Base-by-base conservation (phyloP, 2,113 vertebrate species). In the Ctenomys sociabilis region DNA sequence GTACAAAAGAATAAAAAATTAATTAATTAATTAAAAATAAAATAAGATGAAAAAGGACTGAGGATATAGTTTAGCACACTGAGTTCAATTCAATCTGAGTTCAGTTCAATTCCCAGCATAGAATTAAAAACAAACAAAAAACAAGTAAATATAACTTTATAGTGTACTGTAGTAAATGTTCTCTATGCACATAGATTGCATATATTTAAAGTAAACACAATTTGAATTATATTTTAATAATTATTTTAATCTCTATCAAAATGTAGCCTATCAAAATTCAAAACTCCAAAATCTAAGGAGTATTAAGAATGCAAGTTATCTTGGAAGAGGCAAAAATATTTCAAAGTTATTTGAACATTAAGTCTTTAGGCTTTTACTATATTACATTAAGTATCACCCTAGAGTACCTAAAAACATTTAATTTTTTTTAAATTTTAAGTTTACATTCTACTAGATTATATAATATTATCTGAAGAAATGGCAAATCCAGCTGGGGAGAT, bases 141-240 rank as follows among this genome's bases (percentile, higher is more conserved):
- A 92, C n/a, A 64, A 84, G 59, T 86, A 30, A 84, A 49, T 21
- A 37, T 30, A 95, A 88, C 7, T 83, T 32, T 73, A 87, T 26
- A 63, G 40, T 70, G 82, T 45, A 85, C n/a, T 92, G 14, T 77
- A 85, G 66, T 52, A 84, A 66, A 81, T 82, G 45, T 52, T 80
- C 73, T 80, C 57, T 17, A 61, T 52, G 86, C 94, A 81, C 0
- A 95, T 9, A 88, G 22, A 81, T 85, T 77, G 70, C 24, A 86
- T 2, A 95, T 32, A 90, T 7, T 70, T 37, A 95, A 64, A 93
- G 28, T 83, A 82, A 78, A 70, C 66, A 94, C 28, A 54, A 73
- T 86, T 95, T 87, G 85, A 85, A 85, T 54, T 68, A 24, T 24
- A 94, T 85, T 92, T 93, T 82, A 92, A 54, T 57, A 87, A 95